phyloP scores from a whole-genome alignment of 2,797 vertebrate species.

The Lepilemur ruficaudatus region DNA sequence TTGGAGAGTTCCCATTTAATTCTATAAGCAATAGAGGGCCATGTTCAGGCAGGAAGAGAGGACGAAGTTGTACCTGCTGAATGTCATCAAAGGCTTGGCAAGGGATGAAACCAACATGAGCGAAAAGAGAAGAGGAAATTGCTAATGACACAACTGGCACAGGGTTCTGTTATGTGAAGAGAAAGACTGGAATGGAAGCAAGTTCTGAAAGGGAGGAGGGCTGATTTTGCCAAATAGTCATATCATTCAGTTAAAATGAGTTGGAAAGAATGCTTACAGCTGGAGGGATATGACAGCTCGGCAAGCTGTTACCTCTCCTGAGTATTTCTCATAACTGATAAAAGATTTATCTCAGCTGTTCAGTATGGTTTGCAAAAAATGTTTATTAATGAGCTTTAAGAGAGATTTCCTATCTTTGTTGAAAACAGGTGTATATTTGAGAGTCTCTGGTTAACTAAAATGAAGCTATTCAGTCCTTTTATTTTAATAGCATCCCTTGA shows the following conservation, averaged over 20 bases:
- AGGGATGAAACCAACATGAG: background rate
- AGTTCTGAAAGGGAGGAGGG: background rate
- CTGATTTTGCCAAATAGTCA: background rate
- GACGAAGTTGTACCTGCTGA: constrained; percentile 51
- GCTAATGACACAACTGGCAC: background rate
- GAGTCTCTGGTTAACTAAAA: background rate
- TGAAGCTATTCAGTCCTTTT: background rate
- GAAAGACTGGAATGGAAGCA: background rate
- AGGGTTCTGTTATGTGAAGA: background rate
- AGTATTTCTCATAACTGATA: constrained; percentile 48
- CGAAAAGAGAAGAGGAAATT: constrained; percentile 35
- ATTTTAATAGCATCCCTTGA: background rate
- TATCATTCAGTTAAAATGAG: background rate
- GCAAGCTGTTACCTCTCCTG: background rate
- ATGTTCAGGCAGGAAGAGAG: constrained; percentile 1
- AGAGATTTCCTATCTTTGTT: constrained; percentile 50
- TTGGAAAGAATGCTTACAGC: constrained; percentile 35
- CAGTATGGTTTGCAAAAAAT: constrained; percentile 25
- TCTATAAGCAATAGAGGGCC: background rate
- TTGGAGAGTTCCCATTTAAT: background rate
- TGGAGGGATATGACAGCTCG: constrained; percentile 11
- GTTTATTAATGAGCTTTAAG: constrained; percentile 30
- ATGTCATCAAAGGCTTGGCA: constrained; percentile 46
- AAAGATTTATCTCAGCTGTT: constrained; percentile 55
- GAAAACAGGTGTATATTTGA: constrained; percentile 42